Conservation (phyloP, 2,113 vertebrate species). For the Cryptomyrus ogoouensis region DNA sequence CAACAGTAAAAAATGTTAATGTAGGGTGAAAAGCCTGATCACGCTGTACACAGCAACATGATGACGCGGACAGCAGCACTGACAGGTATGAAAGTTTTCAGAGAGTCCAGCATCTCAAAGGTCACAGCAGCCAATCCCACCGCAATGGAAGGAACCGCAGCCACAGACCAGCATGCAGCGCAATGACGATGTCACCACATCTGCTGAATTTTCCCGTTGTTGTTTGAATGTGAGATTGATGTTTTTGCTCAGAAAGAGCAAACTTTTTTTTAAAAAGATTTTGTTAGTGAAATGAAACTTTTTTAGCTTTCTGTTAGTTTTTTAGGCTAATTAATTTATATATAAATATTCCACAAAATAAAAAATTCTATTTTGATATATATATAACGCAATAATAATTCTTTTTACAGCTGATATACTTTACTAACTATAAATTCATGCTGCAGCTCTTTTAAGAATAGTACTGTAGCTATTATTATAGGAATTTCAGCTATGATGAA, state of each 20-base stretch:
- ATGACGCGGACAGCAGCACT: neutral
- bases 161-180: neutral
- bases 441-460: neutral
- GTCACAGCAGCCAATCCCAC: neutral
- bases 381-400: neutral
- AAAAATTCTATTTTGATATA: neutral
- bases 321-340: neutral
- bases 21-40: neutral
- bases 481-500: constrained; percentile 3
- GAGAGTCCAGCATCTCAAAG: neutral
- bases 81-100: neutral
- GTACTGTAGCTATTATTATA: neutral
- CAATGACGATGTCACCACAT: neutral
- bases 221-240: neutral
- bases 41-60: neutral
- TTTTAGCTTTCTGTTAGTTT: neutral
- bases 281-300: neutral
- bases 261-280: neutral
- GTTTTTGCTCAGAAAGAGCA: neutral
- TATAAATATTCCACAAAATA: neutral
- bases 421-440: neutral
- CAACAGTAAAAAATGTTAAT: neutral
- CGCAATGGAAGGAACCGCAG: neutral
- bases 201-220: neutral
- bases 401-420: neutral